Evolutionary conservation across 2,888 invertebrate genomes (phyloP), one percentile per base, ranked within the genome.

Genomic region (Microchrysa polita): DNA sequence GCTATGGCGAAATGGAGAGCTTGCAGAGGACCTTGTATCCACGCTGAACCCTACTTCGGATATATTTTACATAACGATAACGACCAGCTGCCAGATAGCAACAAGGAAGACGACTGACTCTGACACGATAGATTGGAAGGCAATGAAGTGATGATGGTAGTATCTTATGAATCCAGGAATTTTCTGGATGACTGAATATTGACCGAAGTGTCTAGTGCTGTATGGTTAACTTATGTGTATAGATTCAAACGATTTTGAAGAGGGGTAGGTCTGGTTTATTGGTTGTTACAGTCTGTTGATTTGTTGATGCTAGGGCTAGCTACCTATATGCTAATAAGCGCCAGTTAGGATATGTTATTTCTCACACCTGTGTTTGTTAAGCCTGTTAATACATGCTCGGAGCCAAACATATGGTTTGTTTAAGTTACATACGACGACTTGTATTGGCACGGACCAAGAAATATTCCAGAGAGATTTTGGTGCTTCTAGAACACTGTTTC

Each of bases 181-280:
- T 61, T 61, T 61, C 34, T 27, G 42, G 40, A 5, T 61, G 61
- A 40, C 12, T 59, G 59, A 59, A 34, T 34, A 34, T 34, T 34
- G 27, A 34, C 27, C 27, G 27, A 34, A 34, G 5, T 48, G 5
- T 48, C 48, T 48, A n/a, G 48, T 34, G 27, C 27, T 34, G 27
- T 7, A 34, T 34, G 2, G 48, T 12, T 48, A 12, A 10, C 16
- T 55, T 18, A 5, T 16, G 5, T 61, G 16, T 61, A 61, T 14
- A 40, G n/a, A n/a, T n/a, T n/a, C n/a, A n/a, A n/a, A n/a, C 18
- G 34, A 61, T 34, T 61, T 61, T 18, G 40, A 34, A 61, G 34
- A 61, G 61, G 61, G 61, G 61, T 61, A 61, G 61, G 61, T 61
- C 34, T 61, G 27, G 61, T 34, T n/a, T 34, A 61, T 18, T 40